A percentile compares a stretch with the other conserved stretches of the same genome.
Conservation (phyloP, 1,140 invertebrate species). For the Maconellicoccus hirsutus region DNA sequence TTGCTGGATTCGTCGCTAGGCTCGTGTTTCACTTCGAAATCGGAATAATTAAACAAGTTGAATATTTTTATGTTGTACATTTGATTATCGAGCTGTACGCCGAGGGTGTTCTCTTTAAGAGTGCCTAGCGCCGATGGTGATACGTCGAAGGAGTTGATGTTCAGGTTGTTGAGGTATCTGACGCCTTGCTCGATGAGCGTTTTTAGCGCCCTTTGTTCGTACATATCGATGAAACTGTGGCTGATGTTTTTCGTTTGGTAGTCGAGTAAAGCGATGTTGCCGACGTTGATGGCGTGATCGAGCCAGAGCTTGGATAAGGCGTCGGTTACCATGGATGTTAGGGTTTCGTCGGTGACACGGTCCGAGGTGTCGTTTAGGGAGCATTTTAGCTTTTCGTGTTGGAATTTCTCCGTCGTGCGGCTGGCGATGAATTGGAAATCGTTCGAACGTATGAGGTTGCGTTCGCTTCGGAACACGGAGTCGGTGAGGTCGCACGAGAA, state of each 20-base stretch:
- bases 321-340: not conserved
- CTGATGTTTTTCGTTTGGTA: not conserved
- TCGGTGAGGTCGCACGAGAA: not conserved
- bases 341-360: not conserved
- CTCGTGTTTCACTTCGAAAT: not conserved
- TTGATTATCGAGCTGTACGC: not conserved
- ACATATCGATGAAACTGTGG: not conserved
- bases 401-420: not conserved
- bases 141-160: constrained; percentile 7
- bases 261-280: not conserved
- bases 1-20: not conserved
- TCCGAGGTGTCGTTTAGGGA: not conserved
- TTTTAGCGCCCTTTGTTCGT: not conserved
- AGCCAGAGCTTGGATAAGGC: not conserved
- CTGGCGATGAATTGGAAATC: not conserved
- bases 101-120: not conserved
- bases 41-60: not conserved
- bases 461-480: not conserved
- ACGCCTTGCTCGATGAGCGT: not conserved
- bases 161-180: not conserved
- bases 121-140: not conserved
- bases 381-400: not conserved
- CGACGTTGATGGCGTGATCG: not conserved
- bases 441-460: not conserved
- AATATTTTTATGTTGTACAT: not conserved